Base-by-base conservation (phyloP, 2,797 vertebrate genomes). In the Clarias pachynema region DNA sequence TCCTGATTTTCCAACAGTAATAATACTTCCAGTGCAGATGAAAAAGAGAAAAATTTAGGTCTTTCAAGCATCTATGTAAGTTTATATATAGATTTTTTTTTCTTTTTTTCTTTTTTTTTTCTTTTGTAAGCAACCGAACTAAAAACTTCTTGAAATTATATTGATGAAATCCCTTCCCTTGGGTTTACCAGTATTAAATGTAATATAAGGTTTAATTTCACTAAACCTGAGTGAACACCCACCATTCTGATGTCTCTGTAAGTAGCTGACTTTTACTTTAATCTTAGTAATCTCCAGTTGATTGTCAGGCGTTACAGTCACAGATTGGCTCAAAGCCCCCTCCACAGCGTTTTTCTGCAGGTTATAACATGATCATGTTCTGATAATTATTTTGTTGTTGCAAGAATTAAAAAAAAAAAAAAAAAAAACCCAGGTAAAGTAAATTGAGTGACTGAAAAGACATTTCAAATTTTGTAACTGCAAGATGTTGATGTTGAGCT, bases 321-420 rank as follows among this genome's bases (percentile, higher is more conserved):
- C 53, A 37, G 53, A 79, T 57, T 79, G 83, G 63, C 74, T 60
- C 63, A 9, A 57, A 68, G 37, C 22, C 29, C 56, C 10, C 63
- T 70, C 18, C 57, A n/a, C 24, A 29, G 68, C 7, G 15, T 60
- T 70, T 82, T 72, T 72, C 16, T 70, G 8, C 81, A 60, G 56
- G 81, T 82, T 40, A 12, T 12, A 72, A 82, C 68, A 59, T 6
- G 81, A 60, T n/a, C 22, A 2, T 40, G 31, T 4, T 60, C 68
- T 40, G 68, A 4, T 72, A 82, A 82, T 72, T 72, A 72, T 82
- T 72, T 44, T 72, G 81, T 72, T 72, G 6, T 59, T 72, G 53
- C 49, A 37, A 57, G 18, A 69, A 56, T 56, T 5, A 37, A 34
- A 34, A 34, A 34, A 34, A 37, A 37, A 37, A 37, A 34, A 37